Evolutionary conservation across 1,140 invertebrate species (phyloP), one percentile per base, ranked within the genome.

Genomic region (Dolichoris vasculosae): DNA sequence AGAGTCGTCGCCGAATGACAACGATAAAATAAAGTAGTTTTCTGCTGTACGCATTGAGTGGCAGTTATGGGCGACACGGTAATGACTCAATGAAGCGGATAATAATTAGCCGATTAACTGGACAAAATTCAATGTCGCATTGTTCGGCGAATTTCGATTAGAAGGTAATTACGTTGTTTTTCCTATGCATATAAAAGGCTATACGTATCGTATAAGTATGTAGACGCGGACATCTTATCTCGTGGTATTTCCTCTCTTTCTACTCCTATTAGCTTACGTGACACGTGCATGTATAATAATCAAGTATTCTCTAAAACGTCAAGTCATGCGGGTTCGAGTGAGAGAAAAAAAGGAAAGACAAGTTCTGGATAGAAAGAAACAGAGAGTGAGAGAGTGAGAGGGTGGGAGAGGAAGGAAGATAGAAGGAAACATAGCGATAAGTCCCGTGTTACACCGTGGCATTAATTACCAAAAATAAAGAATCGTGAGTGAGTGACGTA

Each of bases 401-500:
- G 15, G 73, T 35, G 48, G 30, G 43, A 40, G n/a, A 67, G 32
- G 7, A 40, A 77, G 64, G 38, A 46, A 55, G 43, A 40, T 9
- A 51, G 73, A 67, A 55, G 26, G 81, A 40, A 59, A 59, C 32
- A 23, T 20, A n/a, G 64, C 63, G 83, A 84, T 84, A 84, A 84
- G 83, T 79, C 76, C 83, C 76, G 76, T 79, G 76, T 79, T 84
- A 71, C 63, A 32, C 76, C 76, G 59, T 73, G 63, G 76, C 75
- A 79, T 84, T 84, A 84, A 84, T 84, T 73, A 84, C 76, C 83
- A 46, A 55, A 84, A 84, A 84, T 84, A 79, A 73, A 79, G 64
- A 63, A 63, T 32, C 6, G 30, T 17, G 71, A 76, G 40, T n/a
- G 35, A 40, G 17, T 40, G 38, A 43, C 0, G 38, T 13, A 73